phyloP scores from a whole-genome alignment of 2,113 vertebrate genomes.

The Lophotis ruficrista region DNA sequence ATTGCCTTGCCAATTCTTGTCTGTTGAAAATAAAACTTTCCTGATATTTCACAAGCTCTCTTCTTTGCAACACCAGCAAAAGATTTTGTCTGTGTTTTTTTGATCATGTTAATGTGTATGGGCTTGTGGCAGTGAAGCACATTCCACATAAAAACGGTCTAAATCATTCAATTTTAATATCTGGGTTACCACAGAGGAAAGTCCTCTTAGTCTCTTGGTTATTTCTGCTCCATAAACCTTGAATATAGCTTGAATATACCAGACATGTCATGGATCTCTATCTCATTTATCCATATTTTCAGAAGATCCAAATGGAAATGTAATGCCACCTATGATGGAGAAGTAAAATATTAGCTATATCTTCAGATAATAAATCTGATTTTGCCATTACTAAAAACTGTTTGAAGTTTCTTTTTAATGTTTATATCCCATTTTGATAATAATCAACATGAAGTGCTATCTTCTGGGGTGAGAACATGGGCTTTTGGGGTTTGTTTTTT shows the following conservation, averaged over 20 bases:
- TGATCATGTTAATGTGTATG: not conserved
- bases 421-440: not conserved
- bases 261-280: not conserved
- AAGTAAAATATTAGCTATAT: not conserved
- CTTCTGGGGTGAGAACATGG: not conserved
- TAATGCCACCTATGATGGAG: not conserved
- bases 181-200: not conserved
- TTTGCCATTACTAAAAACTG: not conserved
- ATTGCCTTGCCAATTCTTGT: not conserved
- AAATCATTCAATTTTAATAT: not conserved
- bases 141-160: not conserved
- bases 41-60: not conserved
- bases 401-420: not conserved
- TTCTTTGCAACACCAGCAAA: not conserved
- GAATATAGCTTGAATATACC: not conserved
- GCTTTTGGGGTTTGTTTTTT: not conserved
- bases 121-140: not conserved
- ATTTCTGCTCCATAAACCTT: slow-evolving; percentile 38
- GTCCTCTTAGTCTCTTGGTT: not conserved
- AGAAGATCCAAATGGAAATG: not conserved
- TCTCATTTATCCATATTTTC: not conserved
- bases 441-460: not conserved
- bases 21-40: not conserved
- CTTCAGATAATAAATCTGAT: not conserved
- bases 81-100: not conserved